Evolutionary conservation across 1,140 invertebrate species (phyloP).

Genomic region (Drosophila fuyamai): DNA sequence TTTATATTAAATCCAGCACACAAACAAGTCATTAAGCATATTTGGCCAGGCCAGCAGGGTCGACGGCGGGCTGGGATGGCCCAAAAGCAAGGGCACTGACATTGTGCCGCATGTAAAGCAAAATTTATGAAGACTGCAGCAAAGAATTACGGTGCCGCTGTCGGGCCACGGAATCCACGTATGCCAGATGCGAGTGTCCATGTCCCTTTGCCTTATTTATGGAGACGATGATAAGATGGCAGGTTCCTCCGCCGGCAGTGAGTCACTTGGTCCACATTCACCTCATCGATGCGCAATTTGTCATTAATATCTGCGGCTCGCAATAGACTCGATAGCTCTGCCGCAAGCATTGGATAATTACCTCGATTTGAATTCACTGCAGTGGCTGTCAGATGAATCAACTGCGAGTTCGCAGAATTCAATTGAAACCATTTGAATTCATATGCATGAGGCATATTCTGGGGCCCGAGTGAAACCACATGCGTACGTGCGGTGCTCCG

Average conservation of each 20-base stretch:
- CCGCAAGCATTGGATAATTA: conserved; percentile 13
- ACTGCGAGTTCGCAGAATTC: conserved; percentile 52
- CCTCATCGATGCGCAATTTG: conserved; percentile 57
- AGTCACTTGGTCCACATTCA: conserved; percentile 53
- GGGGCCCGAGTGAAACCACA: conserved; percentile 34
- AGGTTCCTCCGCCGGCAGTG: conserved; percentile 40
- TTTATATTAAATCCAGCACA: conserved; percentile 78
- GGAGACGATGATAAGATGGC: conserved; percentile 67
- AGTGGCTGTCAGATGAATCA: conserved; percentile 50
- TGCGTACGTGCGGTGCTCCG: conserved; percentile 62
- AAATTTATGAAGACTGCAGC: conserved; percentile 81
- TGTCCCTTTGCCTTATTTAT: conserved; percentile 67
- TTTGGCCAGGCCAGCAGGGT: conserved; percentile 34
- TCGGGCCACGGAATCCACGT: conserved; percentile 24
- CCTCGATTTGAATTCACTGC: conserved; percentile 57
- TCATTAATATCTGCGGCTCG: conserved; percentile 36
- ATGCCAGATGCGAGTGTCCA: conserved; percentile 22
- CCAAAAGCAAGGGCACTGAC: conserved; percentile 35
- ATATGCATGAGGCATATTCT: conserved; percentile 48
- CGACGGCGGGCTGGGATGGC: conserved; percentile 1
- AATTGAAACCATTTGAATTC: conserved; percentile 62
- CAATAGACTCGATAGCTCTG: conserved; percentile 36
- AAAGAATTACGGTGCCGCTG: conserved; percentile 63
- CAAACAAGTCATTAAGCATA: conserved; percentile 78
- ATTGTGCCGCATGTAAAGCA: conserved; percentile 56